Conservation (phyloP, 2,888 invertebrate species). For the Ennomos fuscantarius region DNA sequence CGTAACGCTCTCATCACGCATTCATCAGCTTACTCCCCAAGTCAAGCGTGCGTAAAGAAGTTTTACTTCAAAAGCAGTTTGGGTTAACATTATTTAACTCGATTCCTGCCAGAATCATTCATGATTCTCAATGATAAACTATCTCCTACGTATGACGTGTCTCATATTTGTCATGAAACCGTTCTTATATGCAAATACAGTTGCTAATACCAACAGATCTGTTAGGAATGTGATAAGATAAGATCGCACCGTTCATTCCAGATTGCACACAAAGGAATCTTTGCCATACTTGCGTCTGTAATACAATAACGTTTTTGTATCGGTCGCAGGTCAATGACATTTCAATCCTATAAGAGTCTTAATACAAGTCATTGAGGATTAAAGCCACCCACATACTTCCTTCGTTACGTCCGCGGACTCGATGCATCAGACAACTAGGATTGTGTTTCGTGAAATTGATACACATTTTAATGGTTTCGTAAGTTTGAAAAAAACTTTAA, state of each 20-base stretch:
- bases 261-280: background rate
- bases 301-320: constrained; percentile 13
- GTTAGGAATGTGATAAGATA: constrained; percentile 16
- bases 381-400: constrained; percentile 17
- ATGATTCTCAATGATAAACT: no score
- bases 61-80: no score
- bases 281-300: constrained; percentile 1
- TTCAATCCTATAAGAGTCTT: constrained; percentile 20
- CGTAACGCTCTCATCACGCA: no score
- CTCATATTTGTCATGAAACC: background rate
- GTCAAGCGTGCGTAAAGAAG: no score
- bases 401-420: background rate
- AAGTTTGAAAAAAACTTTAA: no score
- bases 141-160: no score
- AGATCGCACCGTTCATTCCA: background rate
- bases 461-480: no score
- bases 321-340: constrained; percentile 16
- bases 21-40: no score
- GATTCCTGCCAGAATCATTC: no score
- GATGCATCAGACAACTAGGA: no score
- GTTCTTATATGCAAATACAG: constrained; percentile 2
- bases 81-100: no score
- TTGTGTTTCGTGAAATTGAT: no score
- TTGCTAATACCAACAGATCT: constrained; percentile 1
- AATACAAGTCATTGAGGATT: constrained; percentile 8